A percentile compares a stretch with the other conserved stretches of the same genome.
phyloP scores from a whole-genome alignment of 2,888 invertebrate species.

The Leptinotarsa tumamoca region DNA sequence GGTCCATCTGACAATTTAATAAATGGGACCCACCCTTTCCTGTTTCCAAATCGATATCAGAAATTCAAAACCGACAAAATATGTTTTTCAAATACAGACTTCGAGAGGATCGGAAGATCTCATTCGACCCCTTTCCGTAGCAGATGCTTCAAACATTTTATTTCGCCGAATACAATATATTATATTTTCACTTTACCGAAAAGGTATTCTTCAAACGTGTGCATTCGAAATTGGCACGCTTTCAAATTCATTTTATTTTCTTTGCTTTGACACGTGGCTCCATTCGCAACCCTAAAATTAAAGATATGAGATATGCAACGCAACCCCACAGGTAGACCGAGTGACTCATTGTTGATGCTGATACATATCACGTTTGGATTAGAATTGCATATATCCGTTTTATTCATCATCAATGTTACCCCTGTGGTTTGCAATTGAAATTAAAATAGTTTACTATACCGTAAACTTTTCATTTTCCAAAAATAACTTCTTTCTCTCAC shows the following conservation, averaged over 20 bases:
- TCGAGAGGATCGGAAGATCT: constrained; percentile 5
- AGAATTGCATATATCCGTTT: background rate
- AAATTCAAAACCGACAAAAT: constrained; percentile 20
- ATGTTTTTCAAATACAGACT: constrained; percentile 19
- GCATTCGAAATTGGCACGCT: constrained; percentile 30
- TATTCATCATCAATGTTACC: background rate
- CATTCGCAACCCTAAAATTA: constrained; percentile 34
- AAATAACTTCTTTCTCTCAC: no score
- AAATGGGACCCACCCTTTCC: background rate
- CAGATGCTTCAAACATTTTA: constrained; percentile 37
- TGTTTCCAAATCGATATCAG: background rate
- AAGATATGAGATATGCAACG: constrained; percentile 25
- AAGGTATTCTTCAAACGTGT: constrained; percentile 33
- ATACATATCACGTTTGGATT: background rate
- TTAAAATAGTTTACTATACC: no score
- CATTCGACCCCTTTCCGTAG: constrained; percentile 30
- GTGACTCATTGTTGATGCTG: constrained; percentile 33
- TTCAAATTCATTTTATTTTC: constrained; percentile 8
- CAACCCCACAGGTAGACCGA: constrained; percentile 25
- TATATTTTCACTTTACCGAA: constrained; percentile 39
- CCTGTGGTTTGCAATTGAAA: background rate
- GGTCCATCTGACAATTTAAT: background rate
- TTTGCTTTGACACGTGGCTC: constrained; percentile 30
- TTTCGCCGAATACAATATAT: constrained; percentile 29
- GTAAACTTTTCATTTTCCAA: no score